Evolutionary conservation across 2,888 invertebrate genomes (phyloP).

Genomic region (Stegana nigrithorax): DNA sequence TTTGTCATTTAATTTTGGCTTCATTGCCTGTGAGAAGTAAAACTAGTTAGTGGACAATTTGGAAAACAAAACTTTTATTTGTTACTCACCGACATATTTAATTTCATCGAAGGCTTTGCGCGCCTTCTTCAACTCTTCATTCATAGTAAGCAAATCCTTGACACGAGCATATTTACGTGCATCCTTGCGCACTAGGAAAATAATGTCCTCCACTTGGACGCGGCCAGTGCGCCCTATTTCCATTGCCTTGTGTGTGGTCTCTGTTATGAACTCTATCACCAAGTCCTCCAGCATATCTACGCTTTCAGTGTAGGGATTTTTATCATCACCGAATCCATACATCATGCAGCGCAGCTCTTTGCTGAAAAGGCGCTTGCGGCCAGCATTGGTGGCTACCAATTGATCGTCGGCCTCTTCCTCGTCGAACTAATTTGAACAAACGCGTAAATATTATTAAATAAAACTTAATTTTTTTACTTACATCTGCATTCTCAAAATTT

Average conservation of each 20-base stretch:
- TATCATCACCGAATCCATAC: constrained; percentile 99
- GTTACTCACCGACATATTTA: constrained; percentile 86
- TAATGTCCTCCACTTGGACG: constrained; percentile 98
- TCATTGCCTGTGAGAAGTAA: constrained; percentile 53
- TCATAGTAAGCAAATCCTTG: constrained; percentile 96
- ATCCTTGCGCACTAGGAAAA: constrained; percentile 95
- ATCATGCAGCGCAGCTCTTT: constrained; percentile 97
- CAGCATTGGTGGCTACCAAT: constrained; percentile 76
- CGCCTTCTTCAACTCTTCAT: constrained; percentile 98
- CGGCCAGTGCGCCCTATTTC: constrained; percentile 96
- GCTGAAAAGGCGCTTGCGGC: constrained; percentile 87
- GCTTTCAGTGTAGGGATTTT: constrained; percentile 98
- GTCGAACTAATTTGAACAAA: constrained; percentile 63
- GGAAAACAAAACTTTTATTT: not conserved
- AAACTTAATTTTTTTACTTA: constrained; percentile 33
- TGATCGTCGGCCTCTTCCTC: constrained; percentile 77
- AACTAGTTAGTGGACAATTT: not conserved
- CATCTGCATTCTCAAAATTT: constrained; percentile 60
- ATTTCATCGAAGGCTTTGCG: constrained; percentile 99
- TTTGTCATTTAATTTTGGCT: constrained; percentile 65
- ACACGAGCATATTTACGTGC: constrained; percentile 96
- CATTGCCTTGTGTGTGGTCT: constrained; percentile 95
- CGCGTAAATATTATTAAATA: not conserved
- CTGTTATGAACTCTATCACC: constrained; percentile 96
- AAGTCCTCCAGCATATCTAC: constrained; percentile 97